A percentile compares a stretch with the other conserved stretches of the same genome.
Evolutionary conservation across 2,113 vertebrate genomes (phyloP).

Genomic region (Furnarius figulus): DNA sequence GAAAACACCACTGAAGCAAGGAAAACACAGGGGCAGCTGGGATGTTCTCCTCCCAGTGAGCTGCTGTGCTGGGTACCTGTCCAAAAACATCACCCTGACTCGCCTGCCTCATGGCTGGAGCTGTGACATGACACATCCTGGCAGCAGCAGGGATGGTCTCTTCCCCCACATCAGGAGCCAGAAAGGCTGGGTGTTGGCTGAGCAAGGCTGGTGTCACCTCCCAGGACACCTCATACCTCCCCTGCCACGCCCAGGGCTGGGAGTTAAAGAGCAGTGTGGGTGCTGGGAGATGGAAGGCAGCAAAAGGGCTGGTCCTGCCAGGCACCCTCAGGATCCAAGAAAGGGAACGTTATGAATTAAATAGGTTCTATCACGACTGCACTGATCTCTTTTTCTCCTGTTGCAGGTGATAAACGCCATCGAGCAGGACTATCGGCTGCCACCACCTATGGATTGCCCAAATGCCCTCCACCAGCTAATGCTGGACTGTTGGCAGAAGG

Average conservation of each 20-base stretch:
- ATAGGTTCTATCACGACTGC: background rate
- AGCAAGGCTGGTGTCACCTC: background rate
- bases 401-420: constrained; percentile 93
- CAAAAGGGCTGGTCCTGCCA: rapidly evolving
- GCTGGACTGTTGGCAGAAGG: constrained; percentile 98
- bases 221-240: background rate
- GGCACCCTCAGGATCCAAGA: background rate
- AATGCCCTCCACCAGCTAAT: constrained; percentile 93
- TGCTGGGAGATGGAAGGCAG: background rate
- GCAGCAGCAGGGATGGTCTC: background rate
- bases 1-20: background rate
- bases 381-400: background rate
- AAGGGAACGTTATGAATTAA: background rate
- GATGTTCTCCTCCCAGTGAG: background rate
- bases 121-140: background rate
- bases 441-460: constrained; percentile 94
- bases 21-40: background rate
- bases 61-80: background rate
- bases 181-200: background rate
- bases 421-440: constrained; percentile 93
- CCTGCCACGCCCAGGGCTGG: background rate
- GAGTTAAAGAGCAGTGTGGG: rapidly evolving
- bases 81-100: background rate
- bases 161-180: background rate
- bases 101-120: background rate